Evolutionary conservation across 2,797 vertebrate genomes (phyloP).

Genomic region (Epinephelus coioides): DNA sequence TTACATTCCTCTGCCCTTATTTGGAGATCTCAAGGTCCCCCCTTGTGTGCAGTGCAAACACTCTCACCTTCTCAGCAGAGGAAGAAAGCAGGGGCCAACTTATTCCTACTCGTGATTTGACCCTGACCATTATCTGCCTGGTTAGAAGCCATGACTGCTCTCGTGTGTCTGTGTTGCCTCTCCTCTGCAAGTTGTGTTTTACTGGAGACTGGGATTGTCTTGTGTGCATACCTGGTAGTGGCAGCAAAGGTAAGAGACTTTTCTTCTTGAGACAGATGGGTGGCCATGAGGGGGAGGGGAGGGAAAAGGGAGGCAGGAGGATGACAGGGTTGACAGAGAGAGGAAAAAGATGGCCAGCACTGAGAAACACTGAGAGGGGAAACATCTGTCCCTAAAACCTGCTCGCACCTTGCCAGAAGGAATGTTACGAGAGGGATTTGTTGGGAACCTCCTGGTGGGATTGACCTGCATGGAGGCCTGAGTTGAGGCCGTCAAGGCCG

Average conservation of each 20-base stretch:
- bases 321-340: conserved; percentile 42
- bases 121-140: conserved; percentile 52
- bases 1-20: conserved; percentile 90
- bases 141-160: conserved; percentile 48
- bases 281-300: conserved; percentile 29
- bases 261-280: conserved; percentile 35
- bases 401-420: conserved; percentile 62
- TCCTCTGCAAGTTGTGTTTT: conserved; percentile 26
- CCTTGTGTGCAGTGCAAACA: conserved; percentile 76
- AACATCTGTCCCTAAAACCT: conserved; percentile 59
- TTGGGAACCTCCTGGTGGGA: conserved; percentile 43
- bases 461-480: conserved; percentile 58
- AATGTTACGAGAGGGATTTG: conserved; percentile 73
- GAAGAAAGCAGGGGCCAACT: conserved; percentile 69
- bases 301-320: conserved; percentile 16
- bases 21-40: conserved; percentile 83
- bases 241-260: conserved; percentile 73
- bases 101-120: conserved; percentile 61
- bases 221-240: conserved; percentile 58
- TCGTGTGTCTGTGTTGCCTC: neutral
- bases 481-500: conserved; percentile 40
- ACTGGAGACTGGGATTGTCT: conserved; percentile 38
- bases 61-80: conserved; percentile 79
- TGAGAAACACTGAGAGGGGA: conserved; percentile 8
- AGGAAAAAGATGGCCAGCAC: conserved; percentile 41